phyloP scores from a whole-genome alignment of 2,797 vertebrate species.

The Falco peregrinus region DNA sequence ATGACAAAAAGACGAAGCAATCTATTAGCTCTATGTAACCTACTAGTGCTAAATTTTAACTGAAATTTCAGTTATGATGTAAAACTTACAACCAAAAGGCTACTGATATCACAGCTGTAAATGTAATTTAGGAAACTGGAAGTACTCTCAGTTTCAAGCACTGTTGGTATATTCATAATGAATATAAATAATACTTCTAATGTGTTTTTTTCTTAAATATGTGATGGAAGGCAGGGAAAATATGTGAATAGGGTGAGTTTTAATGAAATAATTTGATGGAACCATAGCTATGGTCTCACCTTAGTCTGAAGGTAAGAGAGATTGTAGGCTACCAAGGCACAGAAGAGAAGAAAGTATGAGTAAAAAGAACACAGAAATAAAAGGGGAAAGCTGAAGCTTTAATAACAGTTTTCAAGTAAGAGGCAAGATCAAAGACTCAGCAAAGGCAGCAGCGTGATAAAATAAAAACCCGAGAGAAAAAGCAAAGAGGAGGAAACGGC shows the following conservation, averaged over 20 bases:
- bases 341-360: not conserved
- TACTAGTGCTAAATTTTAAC: not conserved
- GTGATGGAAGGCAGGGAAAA: not conserved
- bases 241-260: not conserved
- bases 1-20: not conserved
- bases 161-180: not conserved
- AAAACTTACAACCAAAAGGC: not conserved
- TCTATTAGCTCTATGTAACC: not conserved
- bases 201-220: not conserved
- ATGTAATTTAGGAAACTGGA: not conserved
- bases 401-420: not conserved
- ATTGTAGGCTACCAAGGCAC: not conserved
- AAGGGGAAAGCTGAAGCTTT: not conserved
- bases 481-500: not conserved
- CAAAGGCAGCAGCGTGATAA: not conserved
- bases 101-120: not conserved
- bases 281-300: not conserved
- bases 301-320: not conserved
- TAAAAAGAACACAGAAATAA: not conserved
- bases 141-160: not conserved
- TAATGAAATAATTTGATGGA: not conserved
- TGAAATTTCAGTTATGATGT: not conserved
- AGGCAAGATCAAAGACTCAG: not conserved
- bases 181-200: not conserved
- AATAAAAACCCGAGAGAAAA: not conserved